Percentiles rank a stretch among this genome's conserved stretches.
These are phyloP conservation scores for Nephrotoma flavescens DNA, from an alignment of 2,888 invertebrate species.

Conservation along the genomic window DNA sequence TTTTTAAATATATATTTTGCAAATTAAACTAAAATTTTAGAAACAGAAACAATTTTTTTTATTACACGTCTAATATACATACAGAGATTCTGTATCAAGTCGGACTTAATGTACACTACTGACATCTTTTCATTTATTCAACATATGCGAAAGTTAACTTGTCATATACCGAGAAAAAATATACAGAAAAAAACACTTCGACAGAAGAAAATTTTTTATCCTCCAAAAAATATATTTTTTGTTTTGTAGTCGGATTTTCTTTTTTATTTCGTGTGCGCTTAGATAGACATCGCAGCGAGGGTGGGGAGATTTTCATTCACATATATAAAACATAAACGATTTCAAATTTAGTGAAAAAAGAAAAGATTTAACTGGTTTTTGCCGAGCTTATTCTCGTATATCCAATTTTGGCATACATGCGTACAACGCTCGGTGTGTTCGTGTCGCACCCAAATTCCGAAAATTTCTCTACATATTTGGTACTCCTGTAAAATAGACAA, in stretches of 20 bases:
- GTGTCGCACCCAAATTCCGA: neutral
- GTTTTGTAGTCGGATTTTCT: neutral
- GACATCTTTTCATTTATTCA: constrained; percentile 3
- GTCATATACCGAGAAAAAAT: neutral
- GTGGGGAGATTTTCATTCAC: neutral
- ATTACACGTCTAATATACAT: neutral
- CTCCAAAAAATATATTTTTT: neutral
- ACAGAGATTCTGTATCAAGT: neutral
- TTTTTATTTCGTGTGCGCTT: neutral
- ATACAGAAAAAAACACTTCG: neutral
- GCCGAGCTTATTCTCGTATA: neutral
- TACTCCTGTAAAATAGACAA: neutral
- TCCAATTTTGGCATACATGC: neutral
- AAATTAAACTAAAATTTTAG: neutral
- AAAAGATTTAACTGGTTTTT: neutral
- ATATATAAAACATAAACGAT: neutral
- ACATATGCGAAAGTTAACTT: constrained; percentile 1
- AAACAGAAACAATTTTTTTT: neutral
- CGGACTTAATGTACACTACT: constrained; percentile 5
- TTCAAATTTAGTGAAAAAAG: neutral
- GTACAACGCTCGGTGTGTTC: neutral
- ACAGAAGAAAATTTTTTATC: neutral
- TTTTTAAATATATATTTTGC: neutral
- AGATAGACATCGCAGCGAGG: neutral
- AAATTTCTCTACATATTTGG: neutral